Conservation (phyloP, 2,888 invertebrate genomes). For the Cephus pygmeus region DNA sequence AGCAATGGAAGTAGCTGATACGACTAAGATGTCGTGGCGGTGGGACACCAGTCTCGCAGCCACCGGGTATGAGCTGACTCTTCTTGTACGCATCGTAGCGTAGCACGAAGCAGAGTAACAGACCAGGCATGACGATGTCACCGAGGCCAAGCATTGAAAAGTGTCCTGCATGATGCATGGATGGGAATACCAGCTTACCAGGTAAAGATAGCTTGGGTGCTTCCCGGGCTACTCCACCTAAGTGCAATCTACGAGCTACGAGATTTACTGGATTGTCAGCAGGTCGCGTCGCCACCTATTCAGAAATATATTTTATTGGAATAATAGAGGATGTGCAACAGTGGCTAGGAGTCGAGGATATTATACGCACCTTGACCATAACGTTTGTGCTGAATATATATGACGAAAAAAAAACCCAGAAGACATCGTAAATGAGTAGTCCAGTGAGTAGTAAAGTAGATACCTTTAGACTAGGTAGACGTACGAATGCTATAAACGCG, state of each 20-base stretch:
- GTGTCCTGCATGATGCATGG: slow-evolving; percentile 95
- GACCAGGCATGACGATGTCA: slow-evolving; percentile 94
- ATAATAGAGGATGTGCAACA: neutral
- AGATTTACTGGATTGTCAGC: slow-evolving; percentile 94
- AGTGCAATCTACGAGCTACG: slow-evolving; percentile 91
- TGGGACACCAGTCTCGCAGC: slow-evolving; percentile 73
- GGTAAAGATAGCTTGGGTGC: slow-evolving; percentile 96
- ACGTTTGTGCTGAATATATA: slow-evolving; percentile 99
- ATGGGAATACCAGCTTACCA: slow-evolving; percentile 96
- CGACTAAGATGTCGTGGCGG: slow-evolving; percentile 69
- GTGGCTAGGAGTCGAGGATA: neutral
- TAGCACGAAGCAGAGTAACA: slow-evolving; percentile 93
- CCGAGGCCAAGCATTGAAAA: slow-evolving; percentile 95
- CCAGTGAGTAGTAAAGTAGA: slow-evolving; percentile 95
- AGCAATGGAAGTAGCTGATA: slow-evolving; percentile 97
- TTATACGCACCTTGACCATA: slow-evolving; percentile 90
- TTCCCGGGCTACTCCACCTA: slow-evolving; percentile 90
- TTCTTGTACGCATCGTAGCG: slow-evolving; percentile 98
- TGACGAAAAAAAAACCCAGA: slow-evolving; percentile 99
- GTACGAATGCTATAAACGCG: slow-evolving; percentile 96
- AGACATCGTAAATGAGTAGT: slow-evolving; percentile 94
- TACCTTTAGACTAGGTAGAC: slow-evolving; percentile 94
- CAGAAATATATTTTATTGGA: neutral
- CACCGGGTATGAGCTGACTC: slow-evolving; percentile 75
- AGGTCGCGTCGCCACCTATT: slow-evolving; percentile 80